A percentile compares a stretch with the other conserved stretches of the same genome.
phyloP scores from a whole-genome alignment of 2,113 vertebrate genomes.

The Ginglymostoma cirratum region DNA sequence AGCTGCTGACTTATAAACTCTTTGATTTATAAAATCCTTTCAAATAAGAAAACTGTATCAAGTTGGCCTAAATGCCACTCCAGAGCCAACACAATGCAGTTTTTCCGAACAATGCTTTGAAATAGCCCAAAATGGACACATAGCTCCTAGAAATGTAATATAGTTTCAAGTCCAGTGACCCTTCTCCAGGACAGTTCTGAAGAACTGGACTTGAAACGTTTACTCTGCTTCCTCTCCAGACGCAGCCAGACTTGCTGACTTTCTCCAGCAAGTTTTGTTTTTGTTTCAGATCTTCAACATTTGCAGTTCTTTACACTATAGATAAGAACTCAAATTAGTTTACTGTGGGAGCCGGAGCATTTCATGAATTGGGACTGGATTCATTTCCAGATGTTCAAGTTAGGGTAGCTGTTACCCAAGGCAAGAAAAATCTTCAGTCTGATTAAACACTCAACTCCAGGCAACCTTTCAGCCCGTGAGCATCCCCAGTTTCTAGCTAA shows the following conservation, averaged over 20 bases:
- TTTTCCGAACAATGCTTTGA: not conserved
- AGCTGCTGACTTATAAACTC: not conserved
- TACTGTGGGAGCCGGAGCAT: not conserved
- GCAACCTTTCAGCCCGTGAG: not conserved
- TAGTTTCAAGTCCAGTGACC: too few relatives aligned
- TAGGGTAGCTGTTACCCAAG: too few relatives aligned
- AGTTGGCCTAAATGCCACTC: not conserved
- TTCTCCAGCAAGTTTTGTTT: too few relatives aligned
- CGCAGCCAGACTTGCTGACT: too few relatives aligned
- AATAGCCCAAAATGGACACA: not conserved
- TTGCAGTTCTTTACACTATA: too few relatives aligned
- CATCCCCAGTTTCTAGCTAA: not conserved
- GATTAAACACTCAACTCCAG: not conserved
- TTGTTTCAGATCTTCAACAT: too few relatives aligned
- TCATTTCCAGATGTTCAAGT: not conserved
- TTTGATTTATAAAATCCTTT: not conserved
- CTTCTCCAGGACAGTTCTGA: too few relatives aligned
- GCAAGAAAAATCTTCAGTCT: not conserved
- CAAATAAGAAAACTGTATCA: not conserved
- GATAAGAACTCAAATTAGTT: not conserved
- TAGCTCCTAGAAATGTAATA: not conserved
- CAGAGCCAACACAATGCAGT: not conserved
- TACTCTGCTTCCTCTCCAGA: too few relatives aligned
- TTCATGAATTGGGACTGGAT: not conserved
- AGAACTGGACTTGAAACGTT: too few relatives aligned